Evolutionary conservation across 2,113 vertebrate species (phyloP).

Genomic region (Penelope pileata): DNA sequence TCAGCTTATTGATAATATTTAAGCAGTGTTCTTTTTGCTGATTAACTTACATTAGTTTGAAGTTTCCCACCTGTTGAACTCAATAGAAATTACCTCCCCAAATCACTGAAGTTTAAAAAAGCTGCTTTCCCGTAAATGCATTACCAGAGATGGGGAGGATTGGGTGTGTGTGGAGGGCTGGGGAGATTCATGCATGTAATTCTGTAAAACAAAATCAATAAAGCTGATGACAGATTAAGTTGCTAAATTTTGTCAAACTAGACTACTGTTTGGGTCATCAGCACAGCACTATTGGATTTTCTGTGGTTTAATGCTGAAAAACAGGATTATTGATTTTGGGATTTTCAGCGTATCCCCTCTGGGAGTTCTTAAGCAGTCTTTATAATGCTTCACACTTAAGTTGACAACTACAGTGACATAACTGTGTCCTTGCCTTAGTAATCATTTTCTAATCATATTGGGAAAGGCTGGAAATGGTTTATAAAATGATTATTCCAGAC

Average conservation of each 20-base stretch:
- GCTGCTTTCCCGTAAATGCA: slow-evolving; percentile 35
- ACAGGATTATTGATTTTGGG: slow-evolving; percentile 86
- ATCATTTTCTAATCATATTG: slow-evolving; percentile 77
- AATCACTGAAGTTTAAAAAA: slow-evolving; percentile 46
- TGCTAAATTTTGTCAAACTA: slow-evolving; percentile 68
- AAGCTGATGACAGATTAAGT: slow-evolving; percentile 73
- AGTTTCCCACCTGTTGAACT: slow-evolving; percentile 58
- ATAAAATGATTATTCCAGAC: slow-evolving; percentile 69
- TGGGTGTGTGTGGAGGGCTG: slow-evolving; percentile 15
- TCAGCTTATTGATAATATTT: slow-evolving; percentile 38
- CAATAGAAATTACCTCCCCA: slow-evolving; percentile 31
- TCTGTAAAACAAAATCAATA: slow-evolving; percentile 79
- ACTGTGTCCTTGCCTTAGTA: slow-evolving; percentile 62
- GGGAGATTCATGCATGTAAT: slow-evolving; percentile 58
- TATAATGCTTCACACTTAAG: slow-evolving; percentile 77
- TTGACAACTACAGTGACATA: slow-evolving; percentile 75
- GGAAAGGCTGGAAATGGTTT: slow-evolving; percentile 62
- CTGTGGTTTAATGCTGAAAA: slow-evolving; percentile 78
- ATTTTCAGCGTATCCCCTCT: slow-evolving; percentile 75
- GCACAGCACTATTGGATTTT: slow-evolving; percentile 75
- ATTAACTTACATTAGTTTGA: slow-evolving; percentile 32
- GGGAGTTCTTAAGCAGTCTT: slow-evolving; percentile 76
- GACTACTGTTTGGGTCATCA: slow-evolving; percentile 71
- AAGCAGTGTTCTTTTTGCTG: neutral
- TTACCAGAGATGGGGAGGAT: slow-evolving; percentile 17